These are phyloP conservation scores for Poeciliopsis presidionis DNA, from an alignment of 2,797 vertebrate species.

Conservation along the genomic window DNA sequence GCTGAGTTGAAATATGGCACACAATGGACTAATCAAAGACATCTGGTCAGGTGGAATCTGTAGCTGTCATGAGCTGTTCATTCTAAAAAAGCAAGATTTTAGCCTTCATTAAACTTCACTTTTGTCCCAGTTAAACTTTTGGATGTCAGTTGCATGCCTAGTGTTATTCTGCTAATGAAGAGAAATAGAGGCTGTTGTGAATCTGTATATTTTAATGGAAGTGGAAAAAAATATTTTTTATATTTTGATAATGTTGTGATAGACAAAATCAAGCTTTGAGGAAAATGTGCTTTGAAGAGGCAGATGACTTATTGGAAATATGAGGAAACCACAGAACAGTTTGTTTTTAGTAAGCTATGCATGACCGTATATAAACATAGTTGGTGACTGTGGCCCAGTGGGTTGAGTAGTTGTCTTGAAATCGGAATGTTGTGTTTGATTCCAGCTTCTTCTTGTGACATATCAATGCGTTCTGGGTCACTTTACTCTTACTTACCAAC, in stretches of 20 bases:
- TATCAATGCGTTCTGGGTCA: background rate
- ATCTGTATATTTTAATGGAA: background rate
- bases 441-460: background rate
- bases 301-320: background rate
- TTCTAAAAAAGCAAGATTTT: background rate
- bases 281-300: background rate
- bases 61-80: background rate
- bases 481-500: background rate
- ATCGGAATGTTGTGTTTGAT: background rate
- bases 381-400: conserved; percentile 2
- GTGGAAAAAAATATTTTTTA: background rate
- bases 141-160: background rate
- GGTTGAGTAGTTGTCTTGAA: conserved; percentile 2
- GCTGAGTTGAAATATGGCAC: conserved; percentile 31
- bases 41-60: conserved; percentile 7
- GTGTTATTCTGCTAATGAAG: background rate
- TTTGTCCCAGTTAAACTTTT: background rate
- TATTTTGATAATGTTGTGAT: background rate
- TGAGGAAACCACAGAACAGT: background rate
- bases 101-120: background rate
- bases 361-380: background rate
- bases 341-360: conserved; percentile 4
- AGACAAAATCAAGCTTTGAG: background rate
- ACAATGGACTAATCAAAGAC: conserved; percentile 14
- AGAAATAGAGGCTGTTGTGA: background rate